Percentiles rank a stretch among this genome's conserved stretches.
phyloP scores from a whole-genome alignment of 2,797 vertebrate species.

The Rhodeus uyekii region DNA sequence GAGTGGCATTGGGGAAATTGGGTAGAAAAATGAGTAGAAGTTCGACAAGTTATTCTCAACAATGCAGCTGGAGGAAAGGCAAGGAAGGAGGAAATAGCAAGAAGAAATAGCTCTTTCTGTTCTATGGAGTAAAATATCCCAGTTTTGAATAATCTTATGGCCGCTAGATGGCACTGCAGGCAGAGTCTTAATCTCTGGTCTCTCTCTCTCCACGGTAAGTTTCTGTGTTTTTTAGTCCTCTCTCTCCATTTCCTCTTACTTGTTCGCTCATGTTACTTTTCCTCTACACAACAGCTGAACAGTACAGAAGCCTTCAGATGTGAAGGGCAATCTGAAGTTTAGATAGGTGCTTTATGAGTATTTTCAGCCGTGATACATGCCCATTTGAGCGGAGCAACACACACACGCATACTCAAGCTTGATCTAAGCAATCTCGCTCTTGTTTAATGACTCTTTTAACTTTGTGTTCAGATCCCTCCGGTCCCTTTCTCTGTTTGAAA shows the following conservation, averaged over 20 bases:
- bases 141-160: background rate
- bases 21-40: background rate
- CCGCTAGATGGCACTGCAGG: conserved; percentile 63
- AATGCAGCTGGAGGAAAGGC: background rate
- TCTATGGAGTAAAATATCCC: background rate
- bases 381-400: background rate
- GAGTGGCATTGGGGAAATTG: background rate
- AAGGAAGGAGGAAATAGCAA: background rate
- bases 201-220: background rate
- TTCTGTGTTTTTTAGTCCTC: conserved; percentile 8
- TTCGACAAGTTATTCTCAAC: conserved; percentile 2
- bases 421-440: conserved; percentile 13
- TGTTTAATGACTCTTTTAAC: conserved; percentile 68
- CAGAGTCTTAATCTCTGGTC: conserved; percentile 11
- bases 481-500: conserved; percentile 58
- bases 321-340: conserved; percentile 40
- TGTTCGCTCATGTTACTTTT: conserved; percentile 33
- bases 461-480: conserved; percentile 62
- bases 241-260: conserved; percentile 1
- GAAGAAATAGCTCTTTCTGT: background rate
- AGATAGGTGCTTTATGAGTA: conserved; percentile 17
- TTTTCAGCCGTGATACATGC: conserved; percentile 40
- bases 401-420: conserved; percentile 53
- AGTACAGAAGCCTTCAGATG: conserved; percentile 24
- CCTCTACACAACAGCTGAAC: conserved; percentile 20